Evolutionary conservation across 2,888 invertebrate species (phyloP), one percentile per base, ranked within the genome.

Genomic region (Eulithis prunata): DNA sequence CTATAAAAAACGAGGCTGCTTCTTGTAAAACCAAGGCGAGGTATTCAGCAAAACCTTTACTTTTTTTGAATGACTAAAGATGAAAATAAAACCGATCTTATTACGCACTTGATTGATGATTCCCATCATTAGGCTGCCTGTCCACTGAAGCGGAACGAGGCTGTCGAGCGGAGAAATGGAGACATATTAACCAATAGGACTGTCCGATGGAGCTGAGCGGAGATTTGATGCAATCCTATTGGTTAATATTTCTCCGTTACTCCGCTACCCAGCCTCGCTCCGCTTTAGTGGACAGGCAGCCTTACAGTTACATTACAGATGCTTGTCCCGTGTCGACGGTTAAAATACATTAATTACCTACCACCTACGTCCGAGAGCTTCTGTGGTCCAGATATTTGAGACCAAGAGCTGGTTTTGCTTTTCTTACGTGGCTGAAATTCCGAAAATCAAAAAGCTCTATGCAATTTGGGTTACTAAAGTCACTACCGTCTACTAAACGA

Each of bases 301-400:
- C 21, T 21, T 77, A 78, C 71, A 80, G 77, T 77, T 70, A 77
- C 77, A 77, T 81, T 78, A 78, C 71, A 80, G 77, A 78, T 71
- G 78, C 74, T 78, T 78, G 79, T 80, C 77, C 32, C 69, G 64
- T 74, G 78, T 77, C 80, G 84, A 81, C 83, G 78, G 78, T 77
- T 76, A 78, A 80, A 80, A 82, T 79, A 78, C 81, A 83, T 82
- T 81, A 82, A 82, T 83, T 80, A 82, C 73, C 75, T 79, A 82
- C 73, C 75, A 75, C 80, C 82, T 77, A 80, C 80, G 66, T 74
- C 62, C 65, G 65, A 69, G 71, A 76, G 79, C 75, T 75, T 78
- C 74, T 80, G 71, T 74, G 76, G 80, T 77, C 78, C 75, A 75
- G 73, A 75, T 71, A 76, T 81, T 77, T 74, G 58, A 68, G 67